phyloP scores from a whole-genome alignment of 2,113 vertebrate genomes.

The Etheostoma spectabile region DNA sequence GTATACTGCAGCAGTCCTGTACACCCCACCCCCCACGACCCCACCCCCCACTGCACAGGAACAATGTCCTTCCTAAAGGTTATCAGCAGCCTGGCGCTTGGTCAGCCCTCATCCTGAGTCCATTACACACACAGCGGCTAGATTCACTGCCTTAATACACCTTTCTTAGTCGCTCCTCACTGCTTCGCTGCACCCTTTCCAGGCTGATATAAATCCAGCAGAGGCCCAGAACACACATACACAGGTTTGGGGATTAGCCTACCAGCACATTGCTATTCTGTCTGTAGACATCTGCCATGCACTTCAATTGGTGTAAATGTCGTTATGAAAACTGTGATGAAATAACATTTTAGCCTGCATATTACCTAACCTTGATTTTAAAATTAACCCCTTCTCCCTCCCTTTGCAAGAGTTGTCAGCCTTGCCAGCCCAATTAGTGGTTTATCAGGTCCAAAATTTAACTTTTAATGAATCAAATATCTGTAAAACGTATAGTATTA shows the following conservation, averaged over 20 bases:
- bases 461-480: background rate
- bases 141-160: constrained; percentile 81
- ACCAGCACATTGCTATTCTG: constrained; percentile 1
- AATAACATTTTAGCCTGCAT: background rate
- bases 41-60: constrained; percentile 63
- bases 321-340: background rate
- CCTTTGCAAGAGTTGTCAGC: background rate
- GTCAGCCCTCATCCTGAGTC: constrained; percentile 83
- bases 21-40: constrained; percentile 1
- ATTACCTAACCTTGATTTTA: background rate
- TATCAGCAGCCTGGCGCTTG: constrained; percentile 80
- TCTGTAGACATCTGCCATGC: constrained; percentile 13
- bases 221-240: constrained; percentile 36
- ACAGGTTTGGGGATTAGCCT: constrained; percentile 35
- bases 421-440: background rate
- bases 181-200: constrained; percentile 65
- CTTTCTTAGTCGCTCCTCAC: constrained; percentile 73
- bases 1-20: constrained; percentile 63
- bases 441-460: background rate
- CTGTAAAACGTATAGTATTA: background rate
- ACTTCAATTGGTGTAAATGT: background rate
- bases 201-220: constrained; percentile 63
- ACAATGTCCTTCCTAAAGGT: constrained; percentile 86
- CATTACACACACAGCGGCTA: constrained; percentile 78
- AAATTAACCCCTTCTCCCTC: background rate